These are phyloP conservation scores for Dunckerocampus dactyliophorus DNA, from an alignment of 2,113 vertebrate species.

Conservation along the genomic window DNA sequence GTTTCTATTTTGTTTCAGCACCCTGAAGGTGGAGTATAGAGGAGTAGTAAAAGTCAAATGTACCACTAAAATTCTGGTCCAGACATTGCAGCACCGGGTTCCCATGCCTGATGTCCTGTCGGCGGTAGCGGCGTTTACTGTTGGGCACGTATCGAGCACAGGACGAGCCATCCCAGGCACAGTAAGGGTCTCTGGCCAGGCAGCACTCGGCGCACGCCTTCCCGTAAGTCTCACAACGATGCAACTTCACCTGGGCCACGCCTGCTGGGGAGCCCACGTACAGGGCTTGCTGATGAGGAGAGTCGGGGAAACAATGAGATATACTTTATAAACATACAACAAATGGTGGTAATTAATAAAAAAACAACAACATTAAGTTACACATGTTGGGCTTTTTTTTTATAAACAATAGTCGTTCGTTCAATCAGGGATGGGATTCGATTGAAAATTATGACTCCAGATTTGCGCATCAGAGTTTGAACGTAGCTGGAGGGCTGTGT, in stretches of 20 bases:
- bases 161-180: constrained; percentile 84
- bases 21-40: not conserved
- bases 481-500: no score
- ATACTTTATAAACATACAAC: not conserved
- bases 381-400: no score
- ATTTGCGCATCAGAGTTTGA: no score
- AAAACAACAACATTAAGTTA: no score
- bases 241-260: constrained; percentile 82
- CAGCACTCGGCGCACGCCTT: constrained; percentile 91
- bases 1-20: no score
- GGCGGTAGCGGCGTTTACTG: constrained; percentile 78
- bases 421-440: no score
- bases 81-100: constrained; percentile 84
- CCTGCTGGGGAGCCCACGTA: constrained; percentile 82
- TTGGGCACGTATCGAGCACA: constrained; percentile 76
- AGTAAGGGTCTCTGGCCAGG: constrained; percentile 92
- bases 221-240: constrained; percentile 85
- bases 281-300: constrained; percentile 78
- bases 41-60: constrained; percentile 27
- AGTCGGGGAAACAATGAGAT: not conserved
- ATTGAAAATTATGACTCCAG: no score
- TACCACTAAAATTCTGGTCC: constrained; percentile 84
- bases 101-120: constrained; percentile 79
- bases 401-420: no score
- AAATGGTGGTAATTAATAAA: no score